These are phyloP conservation scores for Danaus plexippus DNA, from an alignment of 1,140 invertebrate species.

Conservation along the genomic window DNA sequence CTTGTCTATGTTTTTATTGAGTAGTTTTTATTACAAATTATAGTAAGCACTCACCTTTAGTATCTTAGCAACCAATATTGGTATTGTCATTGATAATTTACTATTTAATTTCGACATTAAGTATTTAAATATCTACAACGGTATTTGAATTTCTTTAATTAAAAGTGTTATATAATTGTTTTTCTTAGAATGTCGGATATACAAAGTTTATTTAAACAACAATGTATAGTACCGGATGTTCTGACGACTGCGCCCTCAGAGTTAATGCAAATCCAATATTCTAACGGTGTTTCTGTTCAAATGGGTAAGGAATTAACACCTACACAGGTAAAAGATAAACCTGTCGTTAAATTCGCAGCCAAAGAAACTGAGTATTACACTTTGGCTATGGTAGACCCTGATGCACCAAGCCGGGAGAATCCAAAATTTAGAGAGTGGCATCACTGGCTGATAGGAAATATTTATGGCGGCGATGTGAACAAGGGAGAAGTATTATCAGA, in stretches of 20 bases:
- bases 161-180: no score
- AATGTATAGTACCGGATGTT: slow-evolving; percentile 54
- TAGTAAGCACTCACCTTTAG: slow-evolving; percentile 7
- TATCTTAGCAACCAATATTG: slow-evolving; percentile 15
- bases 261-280: slow-evolving; percentile 39
- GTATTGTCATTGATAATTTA: slow-evolving; percentile 3
- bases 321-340: slow-evolving; percentile 59
- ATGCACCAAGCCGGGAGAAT: slow-evolving; percentile 87
- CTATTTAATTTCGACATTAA: neutral
- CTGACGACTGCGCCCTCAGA: slow-evolving; percentile 48
- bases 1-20: no score
- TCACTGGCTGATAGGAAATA: slow-evolving; percentile 94
- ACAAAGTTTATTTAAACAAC: slow-evolving; percentile 48
- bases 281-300: slow-evolving; percentile 30
- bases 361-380: slow-evolving; percentile 76
- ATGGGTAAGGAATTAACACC: slow-evolving; percentile 51
- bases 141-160: no score
- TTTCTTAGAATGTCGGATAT: slow-evolving; percentile 36
- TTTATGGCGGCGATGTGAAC: slow-evolving; percentile 82
- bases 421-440: slow-evolving; percentile 91
- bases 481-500: slow-evolving; percentile 83
- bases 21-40: neutral
- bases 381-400: slow-evolving; percentile 89
- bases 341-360: slow-evolving; percentile 49
- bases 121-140: no score